A percentile compares a stretch with the other conserved stretches of the same genome.
Conservation (phyloP, 2,113 vertebrate genomes). For the Gymnorhina tibicen region DNA sequence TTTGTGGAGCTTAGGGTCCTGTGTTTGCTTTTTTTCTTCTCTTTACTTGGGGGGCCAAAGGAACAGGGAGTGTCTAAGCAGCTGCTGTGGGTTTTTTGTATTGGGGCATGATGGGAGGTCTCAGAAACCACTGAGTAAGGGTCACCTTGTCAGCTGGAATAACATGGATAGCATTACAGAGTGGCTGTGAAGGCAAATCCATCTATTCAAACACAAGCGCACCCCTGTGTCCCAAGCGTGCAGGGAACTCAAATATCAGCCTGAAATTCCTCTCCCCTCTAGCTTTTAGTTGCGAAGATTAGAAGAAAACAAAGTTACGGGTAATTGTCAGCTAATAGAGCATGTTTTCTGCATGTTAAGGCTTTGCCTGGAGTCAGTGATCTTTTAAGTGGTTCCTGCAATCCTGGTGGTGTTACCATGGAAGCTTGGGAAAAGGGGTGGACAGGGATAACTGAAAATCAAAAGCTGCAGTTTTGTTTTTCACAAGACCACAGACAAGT, state of each 20-base stretch:
- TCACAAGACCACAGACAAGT: background rate
- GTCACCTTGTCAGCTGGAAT: constrained; percentile 52
- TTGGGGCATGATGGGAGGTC: constrained; percentile 17
- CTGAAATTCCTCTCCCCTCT: background rate
- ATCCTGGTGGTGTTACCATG: background rate
- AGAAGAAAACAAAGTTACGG: background rate
- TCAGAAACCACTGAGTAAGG: background rate
- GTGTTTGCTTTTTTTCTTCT: background rate
- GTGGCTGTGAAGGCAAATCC: background rate
- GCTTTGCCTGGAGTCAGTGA: background rate
- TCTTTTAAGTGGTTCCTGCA: constrained; percentile 4
- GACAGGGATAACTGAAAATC: background rate
- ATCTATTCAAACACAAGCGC: background rate
- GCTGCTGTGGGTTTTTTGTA: background rate
- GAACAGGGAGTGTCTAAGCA: background rate
- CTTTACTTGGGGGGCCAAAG: background rate
- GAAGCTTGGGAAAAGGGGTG: background rate
- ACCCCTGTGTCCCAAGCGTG: background rate
- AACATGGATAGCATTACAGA: constrained; percentile 47
- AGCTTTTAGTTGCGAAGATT: background rate
- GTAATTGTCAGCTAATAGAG: background rate
- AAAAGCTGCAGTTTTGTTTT: background rate
- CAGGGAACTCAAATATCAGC: background rate
- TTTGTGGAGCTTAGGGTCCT: background rate
- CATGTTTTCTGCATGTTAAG: background rate